These are phyloP conservation scores for Pangasius sanitwongsei DNA, from an alignment of 2,797 vertebrate species.

Conservation along the genomic window DNA sequence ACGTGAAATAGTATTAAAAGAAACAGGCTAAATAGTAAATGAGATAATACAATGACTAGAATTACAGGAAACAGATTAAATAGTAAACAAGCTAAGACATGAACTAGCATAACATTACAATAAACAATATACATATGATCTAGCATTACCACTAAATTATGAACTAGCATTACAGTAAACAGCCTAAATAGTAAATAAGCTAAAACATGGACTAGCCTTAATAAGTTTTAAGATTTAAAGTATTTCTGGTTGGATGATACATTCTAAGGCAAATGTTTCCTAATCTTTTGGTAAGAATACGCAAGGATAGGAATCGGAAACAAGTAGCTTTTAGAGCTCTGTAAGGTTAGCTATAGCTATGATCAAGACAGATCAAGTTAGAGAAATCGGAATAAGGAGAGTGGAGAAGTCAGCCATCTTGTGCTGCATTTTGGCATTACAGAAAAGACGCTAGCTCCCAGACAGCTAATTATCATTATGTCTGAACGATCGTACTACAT, in stretches of 20 bases:
- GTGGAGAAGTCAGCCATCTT: background rate
- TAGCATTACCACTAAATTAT: background rate
- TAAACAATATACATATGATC: background rate
- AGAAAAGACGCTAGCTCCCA: background rate
- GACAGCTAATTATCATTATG: constrained; percentile 1
- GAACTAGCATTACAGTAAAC: background rate
- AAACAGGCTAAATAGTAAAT: background rate
- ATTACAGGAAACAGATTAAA: background rate
- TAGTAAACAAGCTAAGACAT: background rate
- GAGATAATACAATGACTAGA: background rate
- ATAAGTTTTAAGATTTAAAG: background rate
- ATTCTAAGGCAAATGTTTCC: background rate
- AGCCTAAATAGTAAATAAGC: background rate
- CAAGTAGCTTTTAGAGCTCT: background rate
- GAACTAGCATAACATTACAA: background rate
- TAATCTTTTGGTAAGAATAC: background rate
- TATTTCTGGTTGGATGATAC: background rate
- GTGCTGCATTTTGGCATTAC: background rate
- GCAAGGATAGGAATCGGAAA: background rate
- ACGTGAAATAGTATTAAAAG: background rate
- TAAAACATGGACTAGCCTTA: background rate
- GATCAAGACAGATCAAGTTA: background rate
- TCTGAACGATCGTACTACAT: background rate
- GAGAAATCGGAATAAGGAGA: background rate
- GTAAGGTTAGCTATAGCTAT: background rate